These are phyloP conservation scores for Oxygymnocypris stewartii DNA, from an alignment of 2,113 vertebrate genomes.

Conservation along the genomic window DNA sequence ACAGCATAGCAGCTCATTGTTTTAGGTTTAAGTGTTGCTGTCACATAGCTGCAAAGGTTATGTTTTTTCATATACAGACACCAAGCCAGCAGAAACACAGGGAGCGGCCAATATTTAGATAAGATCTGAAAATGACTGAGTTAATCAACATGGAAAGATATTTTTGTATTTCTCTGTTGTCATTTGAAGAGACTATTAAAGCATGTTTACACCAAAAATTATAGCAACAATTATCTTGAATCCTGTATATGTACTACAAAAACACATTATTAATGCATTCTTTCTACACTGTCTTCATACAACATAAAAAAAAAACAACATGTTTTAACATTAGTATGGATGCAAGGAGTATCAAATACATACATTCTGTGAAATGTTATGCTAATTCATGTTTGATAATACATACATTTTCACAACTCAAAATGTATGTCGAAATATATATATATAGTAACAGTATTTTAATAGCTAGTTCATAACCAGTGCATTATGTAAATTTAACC, in stretches of 20 bases:
- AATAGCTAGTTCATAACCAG: not conserved
- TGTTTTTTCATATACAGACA: conserved; percentile 38
- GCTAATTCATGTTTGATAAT: not conserved
- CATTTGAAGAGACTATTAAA: conserved; percentile 42
- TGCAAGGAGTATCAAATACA: not conserved
- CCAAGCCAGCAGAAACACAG: conserved; percentile 63
- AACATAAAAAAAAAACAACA: not conserved
- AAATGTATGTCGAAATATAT: not conserved
- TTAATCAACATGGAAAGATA: conserved; percentile 63
- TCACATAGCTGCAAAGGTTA: conserved; percentile 34
- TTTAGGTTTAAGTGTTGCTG: conserved; percentile 29
- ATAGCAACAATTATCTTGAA: not conserved
- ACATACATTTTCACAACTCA: not conserved
- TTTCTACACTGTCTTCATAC: not conserved
- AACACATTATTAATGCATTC: not conserved
- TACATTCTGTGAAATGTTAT: not conserved
- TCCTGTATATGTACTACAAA: not conserved
- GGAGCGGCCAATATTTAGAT: conserved; percentile 59
- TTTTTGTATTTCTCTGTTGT: conserved; percentile 52
- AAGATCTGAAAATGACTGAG: conserved; percentile 65
- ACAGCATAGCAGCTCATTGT: conserved; percentile 20
- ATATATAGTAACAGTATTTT: no score
- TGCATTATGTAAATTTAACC: not conserved
- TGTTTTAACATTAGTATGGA: no score
- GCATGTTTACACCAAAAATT: not conserved